These are phyloP conservation scores for Poecilus cupreus DNA, from an alignment of 2,888 invertebrate genomes.

Conservation along the genomic window DNA sequence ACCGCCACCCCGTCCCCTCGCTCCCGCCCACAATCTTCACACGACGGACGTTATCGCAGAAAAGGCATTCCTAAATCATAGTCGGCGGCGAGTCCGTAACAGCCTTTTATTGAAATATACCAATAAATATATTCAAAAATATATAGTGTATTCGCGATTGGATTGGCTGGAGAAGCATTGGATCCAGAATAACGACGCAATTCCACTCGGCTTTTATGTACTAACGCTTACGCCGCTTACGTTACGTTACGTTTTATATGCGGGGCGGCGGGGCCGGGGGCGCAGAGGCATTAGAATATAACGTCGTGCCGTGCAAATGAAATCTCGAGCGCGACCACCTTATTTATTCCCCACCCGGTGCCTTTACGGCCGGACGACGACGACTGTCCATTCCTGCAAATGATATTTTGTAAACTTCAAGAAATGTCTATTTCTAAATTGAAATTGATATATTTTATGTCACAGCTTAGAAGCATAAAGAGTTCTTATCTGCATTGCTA, in stretches of 20 bases:
- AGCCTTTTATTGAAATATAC: conserved; percentile 56
- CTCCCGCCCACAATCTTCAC: neutral
- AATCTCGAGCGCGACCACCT: neutral
- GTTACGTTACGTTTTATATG: conserved; percentile 18
- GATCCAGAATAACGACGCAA: conserved; percentile 41
- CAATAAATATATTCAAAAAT: conserved; percentile 56
- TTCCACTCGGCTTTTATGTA: conserved; percentile 48
- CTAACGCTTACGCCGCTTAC: conserved; percentile 11
- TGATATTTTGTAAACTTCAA: too few species aligned
- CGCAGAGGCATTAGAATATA: conserved; percentile 36
- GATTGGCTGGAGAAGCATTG: conserved; percentile 40
- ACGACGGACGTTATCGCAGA: conserved; percentile 36
- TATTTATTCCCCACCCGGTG: conserved; percentile 6
- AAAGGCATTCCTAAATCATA: conserved; percentile 52
- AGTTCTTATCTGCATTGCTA: too few species aligned
- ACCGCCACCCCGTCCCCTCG: neutral
- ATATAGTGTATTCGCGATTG: conserved; percentile 39
- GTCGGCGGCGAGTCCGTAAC: conserved; percentile 32
- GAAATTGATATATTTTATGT: too few species aligned
- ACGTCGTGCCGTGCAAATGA: conserved; percentile 15
- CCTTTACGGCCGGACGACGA: neutral
- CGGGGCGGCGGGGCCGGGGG: neutral
- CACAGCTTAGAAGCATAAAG: too few species aligned
- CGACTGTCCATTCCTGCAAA: neutral
- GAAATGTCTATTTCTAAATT: too few species aligned